Conservation (phyloP, 2,113 vertebrate genomes). For the Eleginops maclovinus region DNA sequence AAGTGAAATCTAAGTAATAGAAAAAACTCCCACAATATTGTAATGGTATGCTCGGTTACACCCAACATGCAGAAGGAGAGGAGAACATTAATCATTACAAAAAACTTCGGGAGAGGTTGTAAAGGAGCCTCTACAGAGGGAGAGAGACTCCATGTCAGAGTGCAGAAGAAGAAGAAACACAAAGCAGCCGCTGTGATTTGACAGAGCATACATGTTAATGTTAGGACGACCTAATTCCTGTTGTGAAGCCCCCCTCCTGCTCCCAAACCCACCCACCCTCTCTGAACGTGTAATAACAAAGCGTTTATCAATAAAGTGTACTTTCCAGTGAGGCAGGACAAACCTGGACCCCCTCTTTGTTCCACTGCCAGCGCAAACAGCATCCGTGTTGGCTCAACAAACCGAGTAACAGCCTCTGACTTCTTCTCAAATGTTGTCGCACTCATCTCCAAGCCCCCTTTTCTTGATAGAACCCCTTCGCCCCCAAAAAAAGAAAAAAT, state of each 20-base stretch:
- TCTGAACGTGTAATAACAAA: conserved; percentile 75
- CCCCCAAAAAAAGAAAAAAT: conserved; percentile 7
- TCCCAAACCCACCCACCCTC: conserved; percentile 46
- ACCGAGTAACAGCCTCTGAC: conserved; percentile 33
- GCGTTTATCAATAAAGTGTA: conserved; percentile 78
- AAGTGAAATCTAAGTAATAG: neutral
- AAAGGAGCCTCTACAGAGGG: neutral
- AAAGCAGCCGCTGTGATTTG: conserved; percentile 64
- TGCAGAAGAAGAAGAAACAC: conserved; percentile 42
- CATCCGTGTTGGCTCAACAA: conserved; percentile 57
- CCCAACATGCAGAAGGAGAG: conserved; percentile 35
- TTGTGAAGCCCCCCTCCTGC: conserved; percentile 34
- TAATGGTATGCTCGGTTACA: conserved; percentile 54
- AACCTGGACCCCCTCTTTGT: conserved; percentile 63
- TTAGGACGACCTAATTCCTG: conserved; percentile 68
- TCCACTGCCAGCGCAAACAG: conserved; percentile 42
- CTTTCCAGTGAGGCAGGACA: conserved; percentile 61
- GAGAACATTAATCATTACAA: conserved; percentile 52
- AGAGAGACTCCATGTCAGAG: neutral
- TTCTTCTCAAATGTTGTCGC: conserved; percentile 53
- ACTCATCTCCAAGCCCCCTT: conserved; percentile 33
- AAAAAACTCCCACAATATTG: conserved; percentile 21
- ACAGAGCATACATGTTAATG: conserved; percentile 59
- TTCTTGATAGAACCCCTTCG: conserved; percentile 56
- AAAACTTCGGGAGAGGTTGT: conserved; percentile 63